Percentiles rank a stretch among this genome's conserved stretches.
phyloP scores from a whole-genome alignment of 2,797 vertebrate species.

The Melanogrammus aeglefinus region DNA sequence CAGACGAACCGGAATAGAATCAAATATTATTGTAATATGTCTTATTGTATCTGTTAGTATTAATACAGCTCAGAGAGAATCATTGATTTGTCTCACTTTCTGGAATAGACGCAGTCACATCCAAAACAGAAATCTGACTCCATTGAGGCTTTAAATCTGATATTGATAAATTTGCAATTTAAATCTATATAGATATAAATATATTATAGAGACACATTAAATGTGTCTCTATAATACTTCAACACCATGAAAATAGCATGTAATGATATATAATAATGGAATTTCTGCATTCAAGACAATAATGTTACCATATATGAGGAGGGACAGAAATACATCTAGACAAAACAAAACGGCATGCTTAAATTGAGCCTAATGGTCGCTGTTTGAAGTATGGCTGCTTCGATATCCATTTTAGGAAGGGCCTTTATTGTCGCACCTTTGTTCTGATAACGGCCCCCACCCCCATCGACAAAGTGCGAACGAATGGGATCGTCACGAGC shows the following conservation, averaged over 20 bases:
- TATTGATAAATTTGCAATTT: not conserved
- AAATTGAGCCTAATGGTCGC: constrained; percentile 60
- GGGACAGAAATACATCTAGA: not conserved
- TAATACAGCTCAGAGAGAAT: not conserved
- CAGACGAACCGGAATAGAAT: not conserved
- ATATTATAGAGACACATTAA: too few relatives aligned
- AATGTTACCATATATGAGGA: not conserved
- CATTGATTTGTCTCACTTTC: not conserved
- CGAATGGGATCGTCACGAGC: constrained; percentile 61
- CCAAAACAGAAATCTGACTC: not conserved
- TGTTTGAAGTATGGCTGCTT: constrained; percentile 77
- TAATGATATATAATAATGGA: not conserved
- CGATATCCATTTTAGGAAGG: constrained; percentile 71
- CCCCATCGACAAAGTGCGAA: constrained; percentile 73
- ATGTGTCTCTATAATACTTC: not conserved
- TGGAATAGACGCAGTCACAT: not conserved
- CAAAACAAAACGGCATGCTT: not conserved
- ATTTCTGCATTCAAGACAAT: not conserved
- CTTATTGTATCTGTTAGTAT: not conserved
- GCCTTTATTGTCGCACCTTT: constrained; percentile 75
- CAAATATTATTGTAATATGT: not conserved
- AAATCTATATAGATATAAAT: not conserved
- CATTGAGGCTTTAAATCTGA: not conserved
- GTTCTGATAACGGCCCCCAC: constrained; percentile 72
- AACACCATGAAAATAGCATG: not conserved